Conservation (phyloP, 2,797 vertebrate species). For the Mycteria americana region DNA sequence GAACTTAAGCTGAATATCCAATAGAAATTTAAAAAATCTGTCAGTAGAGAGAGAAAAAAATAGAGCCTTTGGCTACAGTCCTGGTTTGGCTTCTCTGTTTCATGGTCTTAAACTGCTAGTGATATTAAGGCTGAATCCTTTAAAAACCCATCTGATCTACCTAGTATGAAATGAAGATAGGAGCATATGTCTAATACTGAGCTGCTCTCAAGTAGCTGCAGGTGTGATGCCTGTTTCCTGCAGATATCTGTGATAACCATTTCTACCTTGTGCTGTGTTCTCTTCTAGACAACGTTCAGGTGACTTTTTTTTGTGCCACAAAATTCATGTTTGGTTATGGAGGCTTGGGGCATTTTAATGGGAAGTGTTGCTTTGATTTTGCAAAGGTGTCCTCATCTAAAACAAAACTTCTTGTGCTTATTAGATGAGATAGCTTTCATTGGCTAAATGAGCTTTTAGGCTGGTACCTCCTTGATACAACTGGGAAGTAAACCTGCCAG, state of each 20-base stretch:
- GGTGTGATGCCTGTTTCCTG: neutral
- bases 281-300: neutral
- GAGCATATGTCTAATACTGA: neutral
- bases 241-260: neutral
- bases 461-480: neutral
- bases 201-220: neutral
- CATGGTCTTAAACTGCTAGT: neutral
- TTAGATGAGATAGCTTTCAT: neutral
- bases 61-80: neutral
- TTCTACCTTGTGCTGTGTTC: neutral
- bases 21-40: neutral
- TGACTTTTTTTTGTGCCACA: neutral
- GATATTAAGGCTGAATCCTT: neutral
- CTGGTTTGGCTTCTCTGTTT: neutral
- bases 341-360: neutral
- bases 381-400: neutral
- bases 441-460: neutral
- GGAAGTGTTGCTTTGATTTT: neutral
- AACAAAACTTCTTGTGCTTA: neutral
- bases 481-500: neutral
- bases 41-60: neutral
- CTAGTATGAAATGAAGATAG: neutral
- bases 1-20: neutral
- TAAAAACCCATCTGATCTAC: neutral
- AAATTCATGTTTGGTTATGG: neutral